Base-by-base conservation (phyloP, 2,113 vertebrate species). In the Lucifuga dentata region DNA sequence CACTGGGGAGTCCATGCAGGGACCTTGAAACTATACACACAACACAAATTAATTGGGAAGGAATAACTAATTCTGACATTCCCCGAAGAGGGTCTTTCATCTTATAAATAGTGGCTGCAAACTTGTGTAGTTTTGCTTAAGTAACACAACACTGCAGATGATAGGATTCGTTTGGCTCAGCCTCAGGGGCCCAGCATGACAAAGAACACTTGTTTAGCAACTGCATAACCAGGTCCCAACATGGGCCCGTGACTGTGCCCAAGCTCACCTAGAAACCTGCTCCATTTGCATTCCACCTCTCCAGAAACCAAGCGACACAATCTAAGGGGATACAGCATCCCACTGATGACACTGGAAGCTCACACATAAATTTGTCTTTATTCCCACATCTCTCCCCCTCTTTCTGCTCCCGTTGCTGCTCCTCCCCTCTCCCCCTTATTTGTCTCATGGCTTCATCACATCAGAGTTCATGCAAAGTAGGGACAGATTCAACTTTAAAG, bases 81-180 rank as follows among this genome's bases (percentile, higher is more conserved):
- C 87, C 89, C 89, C 5, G 63, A 90, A 92, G 89, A 92, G 68
- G 73, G 53, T 67, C 89, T 93, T 93, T 92, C 87, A 93, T 93
- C 90, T 92, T 90, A 88, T 91, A 92, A 93, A 93, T 86, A 91
- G 87, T 84, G 83, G 73, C 77, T 85, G 84, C 76, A 88, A 87
- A 91, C 74, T 74, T 80, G 73, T 85, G 79, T 81, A 78, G 85
- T 83, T 83, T 73, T 89, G 81, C 85, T 80, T 80, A 90, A 90
- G 86, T 83, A 92, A 87, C 83, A 88, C 84, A 85, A 78, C 80
- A 74, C 67, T 73, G 83, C 60, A 68, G 87, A 91, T 89, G 87
- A 88, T 90, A 79, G 76, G 57, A 85, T 86, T 88, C 55, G 60
- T 83, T 86, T 86, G 76, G 84, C 75, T 68, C 62, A 57, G 68